A percentile compares a stretch with the other conserved stretches of the same genome.
Conservation (phyloP, 2,797 vertebrate species). For the Avahi laniger region DNA sequence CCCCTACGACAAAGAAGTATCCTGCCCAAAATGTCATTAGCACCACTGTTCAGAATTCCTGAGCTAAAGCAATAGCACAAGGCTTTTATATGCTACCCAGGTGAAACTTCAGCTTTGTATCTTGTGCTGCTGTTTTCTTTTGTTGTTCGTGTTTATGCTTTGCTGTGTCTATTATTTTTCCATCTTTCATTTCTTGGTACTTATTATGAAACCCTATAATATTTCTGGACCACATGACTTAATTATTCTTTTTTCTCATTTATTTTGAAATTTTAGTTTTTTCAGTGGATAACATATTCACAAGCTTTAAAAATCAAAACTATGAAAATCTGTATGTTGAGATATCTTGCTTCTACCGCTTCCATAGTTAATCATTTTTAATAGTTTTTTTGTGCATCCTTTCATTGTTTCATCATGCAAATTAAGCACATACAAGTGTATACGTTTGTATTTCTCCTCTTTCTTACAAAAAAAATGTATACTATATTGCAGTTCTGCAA, state of each 20-base stretch:
- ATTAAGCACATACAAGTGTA: not conserved
- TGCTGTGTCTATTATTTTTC: not conserved
- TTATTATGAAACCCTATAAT: not conserved
- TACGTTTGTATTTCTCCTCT: not conserved
- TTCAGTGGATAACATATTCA: not conserved
- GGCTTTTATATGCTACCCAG: not conserved
- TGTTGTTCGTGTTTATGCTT: not conserved
- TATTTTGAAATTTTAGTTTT: not conserved
- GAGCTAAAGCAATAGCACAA: not conserved
- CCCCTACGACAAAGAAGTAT: not conserved
- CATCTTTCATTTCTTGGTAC: not conserved
- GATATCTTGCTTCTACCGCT: not conserved
- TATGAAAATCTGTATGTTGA: not conserved
- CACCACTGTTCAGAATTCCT: not conserved
- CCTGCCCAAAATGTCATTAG: not conserved
- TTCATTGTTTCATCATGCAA: not conserved
- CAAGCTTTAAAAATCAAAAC: not conserved
- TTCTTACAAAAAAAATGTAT: not conserved
- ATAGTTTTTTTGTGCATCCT: not conserved
- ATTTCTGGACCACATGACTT: not conserved
- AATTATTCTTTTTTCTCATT: conserved; percentile 5
- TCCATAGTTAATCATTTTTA: not conserved
- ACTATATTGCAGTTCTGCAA: not conserved
- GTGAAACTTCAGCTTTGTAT: not conserved
- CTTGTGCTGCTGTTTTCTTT: not conserved